These are phyloP conservation scores for Caenorhabditis panamensis DNA, from an alignment of 2,888 invertebrate species.

Conservation along the genomic window DNA sequence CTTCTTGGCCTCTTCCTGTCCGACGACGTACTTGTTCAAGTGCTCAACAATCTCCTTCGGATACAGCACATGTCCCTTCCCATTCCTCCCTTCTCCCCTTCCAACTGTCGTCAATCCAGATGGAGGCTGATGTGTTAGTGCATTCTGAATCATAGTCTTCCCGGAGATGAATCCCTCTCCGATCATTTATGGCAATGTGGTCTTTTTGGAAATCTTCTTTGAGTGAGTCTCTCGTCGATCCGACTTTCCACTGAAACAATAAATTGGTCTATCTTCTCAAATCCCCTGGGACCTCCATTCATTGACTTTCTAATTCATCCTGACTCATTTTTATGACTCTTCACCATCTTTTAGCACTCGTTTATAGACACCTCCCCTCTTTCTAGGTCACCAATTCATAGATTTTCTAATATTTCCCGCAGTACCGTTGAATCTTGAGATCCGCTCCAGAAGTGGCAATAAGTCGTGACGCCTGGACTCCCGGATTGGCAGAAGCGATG, in stretches of 20 bases:
- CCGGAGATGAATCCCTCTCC: constrained; percentile 28
- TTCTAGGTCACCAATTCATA: no score
- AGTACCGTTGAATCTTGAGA: constrained; percentile 40
- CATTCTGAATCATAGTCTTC: constrained; percentile 32
- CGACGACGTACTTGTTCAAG: constrained; percentile 84
- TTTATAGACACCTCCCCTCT: no score
- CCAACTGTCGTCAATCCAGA: constrained; percentile 31
- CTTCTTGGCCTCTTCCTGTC: constrained; percentile 90
- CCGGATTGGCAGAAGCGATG: constrained; percentile 9
- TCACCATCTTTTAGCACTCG: no score
- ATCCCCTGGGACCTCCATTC: no score
- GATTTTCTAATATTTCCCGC: not conserved
- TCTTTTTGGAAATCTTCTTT: constrained; percentile 46
- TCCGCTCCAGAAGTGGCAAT: constrained; percentile 12
- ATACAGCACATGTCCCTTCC: constrained; percentile 37
- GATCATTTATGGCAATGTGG: constrained; percentile 3
- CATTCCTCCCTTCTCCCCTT: constrained; percentile 8
- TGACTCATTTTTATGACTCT: no score
- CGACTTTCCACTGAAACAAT: constrained; percentile 35
- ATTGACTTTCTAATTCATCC: no score
- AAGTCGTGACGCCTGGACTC: no score
- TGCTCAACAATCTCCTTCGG: constrained; percentile 90
- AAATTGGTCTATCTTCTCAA: no score
- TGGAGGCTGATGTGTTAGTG: constrained; percentile 49
- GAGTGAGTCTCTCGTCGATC: constrained; percentile 49